Conservation (phyloP, 2,113 vertebrate genomes). For the Planiliza haematocheilus region DNA sequence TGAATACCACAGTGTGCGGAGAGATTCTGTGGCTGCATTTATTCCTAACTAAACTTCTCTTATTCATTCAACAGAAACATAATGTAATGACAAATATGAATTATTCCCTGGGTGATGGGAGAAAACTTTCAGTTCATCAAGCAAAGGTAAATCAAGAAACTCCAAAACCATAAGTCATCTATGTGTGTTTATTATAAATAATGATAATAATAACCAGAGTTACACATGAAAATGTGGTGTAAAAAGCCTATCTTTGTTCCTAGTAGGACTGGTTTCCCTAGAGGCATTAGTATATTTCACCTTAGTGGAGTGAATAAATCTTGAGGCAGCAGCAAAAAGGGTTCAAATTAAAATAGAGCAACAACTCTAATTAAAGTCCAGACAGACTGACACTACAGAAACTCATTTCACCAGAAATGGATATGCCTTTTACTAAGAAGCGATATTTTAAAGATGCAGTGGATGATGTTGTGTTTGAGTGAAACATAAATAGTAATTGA, state of each 20-base stretch:
- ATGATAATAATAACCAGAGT: not conserved
- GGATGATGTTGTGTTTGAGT: too few relatives aligned
- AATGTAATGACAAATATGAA: constrained; percentile 21
- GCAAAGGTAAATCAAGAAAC: not conserved
- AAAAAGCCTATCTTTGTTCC: constrained; percentile 2
- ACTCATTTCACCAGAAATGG: too few relatives aligned
- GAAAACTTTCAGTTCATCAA: not conserved
- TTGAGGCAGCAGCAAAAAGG: not conserved
- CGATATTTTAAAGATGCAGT: too few relatives aligned
- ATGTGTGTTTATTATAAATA: too few relatives aligned
- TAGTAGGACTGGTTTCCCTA: constrained; percentile 7
- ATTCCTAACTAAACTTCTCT: constrained; percentile 29
- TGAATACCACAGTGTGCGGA: constrained; percentile 76
- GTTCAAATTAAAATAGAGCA: not conserved
- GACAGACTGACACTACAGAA: too few relatives aligned
- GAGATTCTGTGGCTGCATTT: constrained; percentile 56
- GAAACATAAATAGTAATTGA: too few relatives aligned
- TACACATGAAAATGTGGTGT: constrained; percentile 10
- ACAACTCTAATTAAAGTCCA: not conserved
- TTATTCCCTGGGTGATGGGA: not conserved
- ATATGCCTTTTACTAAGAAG: too few relatives aligned
- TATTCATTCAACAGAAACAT: constrained; percentile 33
- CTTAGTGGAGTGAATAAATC: not conserved
- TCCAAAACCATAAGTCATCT: too few relatives aligned
- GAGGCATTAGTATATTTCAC: not conserved